Base-by-base conservation (phyloP, 2,888 invertebrate species). In the Chloroclysta siterata region DNA sequence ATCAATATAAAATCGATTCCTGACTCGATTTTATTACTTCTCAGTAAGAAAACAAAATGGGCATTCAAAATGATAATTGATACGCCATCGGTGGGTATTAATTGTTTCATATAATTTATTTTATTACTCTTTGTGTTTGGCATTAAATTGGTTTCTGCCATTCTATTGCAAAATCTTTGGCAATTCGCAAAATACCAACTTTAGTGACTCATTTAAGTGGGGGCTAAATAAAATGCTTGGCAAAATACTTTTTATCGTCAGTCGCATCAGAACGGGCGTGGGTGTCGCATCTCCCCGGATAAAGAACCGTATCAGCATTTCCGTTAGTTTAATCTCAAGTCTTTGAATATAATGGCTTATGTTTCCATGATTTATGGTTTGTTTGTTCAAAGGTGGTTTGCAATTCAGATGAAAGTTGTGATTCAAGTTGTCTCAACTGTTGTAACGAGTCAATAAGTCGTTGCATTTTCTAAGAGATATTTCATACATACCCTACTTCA, bases 331-430 rank as follows among this genome's bases (percentile, higher is more conserved):
- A 81, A 82, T 82, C 80, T 80, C 64, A 60, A 73, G 74, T 82
- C 81, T 81, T 75, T 76, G 76, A 75, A 78, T 84, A 73, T 80
- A 84, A 84, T 83, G 79, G 81, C 69, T 79, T 80, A 76, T 72
- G 77, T 78, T 60, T 60, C 55, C 60, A 60, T 84, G 83, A 84
- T 84, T 80, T 83, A 86, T 78, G 72, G 71, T 82, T 82, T 85
- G 83, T 85, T 85, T 85, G 80, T 81, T 75, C 73, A 71, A 69
- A 69, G 70, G 71, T 73, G 68, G 66, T 67, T 69, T 68, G 67
- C 71, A 76, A 74, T 77, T 75, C 73, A 75, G 73, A 78, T 74
- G 81, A 82, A 81, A 82, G 81, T 74, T 63, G 60, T 70, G 73
- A 73, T 75, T 75, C 74, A 72, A 73, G 74, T 67, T 73, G 72